Percentiles rank a stretch among this genome's conserved stretches.
Conservation (phyloP, 2,113 vertebrate genomes). For the Vulpes ferrilata region DNA sequence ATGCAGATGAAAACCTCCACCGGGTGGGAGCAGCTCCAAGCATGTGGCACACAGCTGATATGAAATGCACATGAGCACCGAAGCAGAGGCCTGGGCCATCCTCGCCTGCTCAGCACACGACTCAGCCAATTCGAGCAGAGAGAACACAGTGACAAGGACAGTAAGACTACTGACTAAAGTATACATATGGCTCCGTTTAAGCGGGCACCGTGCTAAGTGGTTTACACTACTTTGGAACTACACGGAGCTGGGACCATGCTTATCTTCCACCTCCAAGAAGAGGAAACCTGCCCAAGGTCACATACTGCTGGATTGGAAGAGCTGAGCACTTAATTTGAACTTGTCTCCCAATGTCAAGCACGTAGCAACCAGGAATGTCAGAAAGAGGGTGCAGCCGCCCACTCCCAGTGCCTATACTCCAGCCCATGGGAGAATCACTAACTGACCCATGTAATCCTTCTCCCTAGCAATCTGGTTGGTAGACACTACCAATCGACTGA, state of each 20-base stretch:
- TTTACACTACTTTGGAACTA: background rate
- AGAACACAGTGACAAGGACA: background rate
- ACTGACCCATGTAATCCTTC: background rate
- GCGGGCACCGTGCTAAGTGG: background rate
- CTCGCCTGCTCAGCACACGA: background rate
- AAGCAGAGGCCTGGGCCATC: background rate
- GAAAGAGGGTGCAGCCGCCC: background rate
- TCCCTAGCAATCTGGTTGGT: background rate
- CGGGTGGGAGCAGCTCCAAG: background rate
- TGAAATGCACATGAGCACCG: background rate
- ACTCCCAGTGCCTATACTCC: background rate
- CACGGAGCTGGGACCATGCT: background rate
- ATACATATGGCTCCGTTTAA: background rate
- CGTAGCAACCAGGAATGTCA: background rate
- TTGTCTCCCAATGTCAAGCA: background rate
- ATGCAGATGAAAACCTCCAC: slow-evolving; percentile 8
- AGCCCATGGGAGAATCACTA: background rate
- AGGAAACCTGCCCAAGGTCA: slow-evolving; percentile 14
- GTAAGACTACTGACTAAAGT: background rate
- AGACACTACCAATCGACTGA: background rate
- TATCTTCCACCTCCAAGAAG: background rate
- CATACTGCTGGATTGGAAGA: background rate
- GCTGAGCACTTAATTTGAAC: background rate
- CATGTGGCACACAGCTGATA: background rate
- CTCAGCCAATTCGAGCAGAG: background rate